A percentile compares a stretch with the other conserved stretches of the same genome.
Evolutionary conservation across 2,888 invertebrate genomes (phyloP).

Genomic region (Platycheirus albimanus): DNA sequence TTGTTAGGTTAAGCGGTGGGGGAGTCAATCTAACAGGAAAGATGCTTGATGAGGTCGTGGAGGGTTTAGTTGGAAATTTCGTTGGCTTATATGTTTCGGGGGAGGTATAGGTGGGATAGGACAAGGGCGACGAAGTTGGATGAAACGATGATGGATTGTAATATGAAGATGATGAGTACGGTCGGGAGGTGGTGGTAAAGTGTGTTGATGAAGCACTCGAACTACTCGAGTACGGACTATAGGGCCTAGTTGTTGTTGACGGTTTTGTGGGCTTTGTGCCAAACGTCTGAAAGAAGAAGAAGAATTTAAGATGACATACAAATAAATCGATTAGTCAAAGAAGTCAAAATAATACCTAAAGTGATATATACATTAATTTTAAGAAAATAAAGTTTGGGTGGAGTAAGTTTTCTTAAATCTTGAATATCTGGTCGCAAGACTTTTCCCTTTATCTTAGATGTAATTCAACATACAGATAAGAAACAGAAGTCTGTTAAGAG

Average conservation of each 20-base stretch:
- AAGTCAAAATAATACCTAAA: too few species aligned
- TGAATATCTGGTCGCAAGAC: too few species aligned
- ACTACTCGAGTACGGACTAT: conserved; percentile 30
- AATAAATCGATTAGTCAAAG: too few species aligned
- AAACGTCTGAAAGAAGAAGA: conserved; percentile 25
- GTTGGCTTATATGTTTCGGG: conserved; percentile 41
- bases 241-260: conserved; percentile 81
- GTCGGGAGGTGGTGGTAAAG: conserved; percentile 76
- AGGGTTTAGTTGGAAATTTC: conserved; percentile 43
- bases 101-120: conserved; percentile 23
- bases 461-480: too few species aligned
- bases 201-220: conserved; percentile 20
- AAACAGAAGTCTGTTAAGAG: too few species aligned
- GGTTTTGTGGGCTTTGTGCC: conserved; percentile 78
- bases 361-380: too few species aligned
- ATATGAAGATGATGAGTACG: conserved; percentile 77
- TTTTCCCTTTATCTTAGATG: too few species aligned
- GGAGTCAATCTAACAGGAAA: conserved; percentile 65
- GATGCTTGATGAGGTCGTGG: conserved; percentile 50
- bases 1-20: conserved; percentile 76
- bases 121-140: conserved; percentile 73
- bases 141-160: conserved; percentile 76
- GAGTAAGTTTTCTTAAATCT: too few species aligned
- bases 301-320: too few species aligned
- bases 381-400: too few species aligned